These are phyloP conservation scores for Gari tellinella DNA, from an alignment of 2,888 invertebrate genomes.

Conservation along the genomic window DNA sequence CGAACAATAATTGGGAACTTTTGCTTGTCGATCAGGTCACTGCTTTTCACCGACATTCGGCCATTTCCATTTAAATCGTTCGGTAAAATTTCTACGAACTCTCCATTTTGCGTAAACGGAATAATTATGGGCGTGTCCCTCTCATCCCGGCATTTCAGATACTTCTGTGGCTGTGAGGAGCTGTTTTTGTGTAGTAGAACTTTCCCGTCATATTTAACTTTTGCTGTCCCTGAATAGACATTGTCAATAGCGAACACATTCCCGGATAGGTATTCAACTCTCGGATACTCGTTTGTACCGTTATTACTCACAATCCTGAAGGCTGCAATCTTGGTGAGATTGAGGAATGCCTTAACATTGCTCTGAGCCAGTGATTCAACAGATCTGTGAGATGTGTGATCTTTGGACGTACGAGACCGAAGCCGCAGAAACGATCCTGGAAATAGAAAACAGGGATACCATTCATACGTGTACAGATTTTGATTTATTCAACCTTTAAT, in stretches of 20 bases:
- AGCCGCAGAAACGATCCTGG: conserved; percentile 74
- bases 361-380: conserved; percentile 66
- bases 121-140: conserved; percentile 68
- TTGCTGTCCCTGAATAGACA: conserved; percentile 59
- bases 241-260: conserved; percentile 72
- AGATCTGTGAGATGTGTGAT: conserved; percentile 64
- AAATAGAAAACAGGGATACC: conserved; percentile 20
- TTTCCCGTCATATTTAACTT: conserved; percentile 58
- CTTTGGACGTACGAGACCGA: conserved; percentile 73
- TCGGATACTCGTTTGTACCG: conserved; percentile 59
- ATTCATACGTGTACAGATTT: too few species aligned
- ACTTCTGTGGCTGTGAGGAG: conserved; percentile 54
- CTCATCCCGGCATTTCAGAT: conserved; percentile 73
- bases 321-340: conserved; percentile 68
- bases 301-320: conserved; percentile 57
- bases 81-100: conserved; percentile 73
- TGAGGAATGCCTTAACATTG: conserved; percentile 70
- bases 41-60: conserved; percentile 67
- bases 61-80: conserved; percentile 59
- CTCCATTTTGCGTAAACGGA: conserved; percentile 66
- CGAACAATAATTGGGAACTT: conserved; percentile 75
- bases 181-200: conserved; percentile 46
- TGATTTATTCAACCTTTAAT: too few species aligned
- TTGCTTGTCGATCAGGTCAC: conserved; percentile 67
- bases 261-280: conserved; percentile 71